phyloP scores from a whole-genome alignment of 2,797 vertebrate genomes.

The Urocyon cinereoargenteus region DNA sequence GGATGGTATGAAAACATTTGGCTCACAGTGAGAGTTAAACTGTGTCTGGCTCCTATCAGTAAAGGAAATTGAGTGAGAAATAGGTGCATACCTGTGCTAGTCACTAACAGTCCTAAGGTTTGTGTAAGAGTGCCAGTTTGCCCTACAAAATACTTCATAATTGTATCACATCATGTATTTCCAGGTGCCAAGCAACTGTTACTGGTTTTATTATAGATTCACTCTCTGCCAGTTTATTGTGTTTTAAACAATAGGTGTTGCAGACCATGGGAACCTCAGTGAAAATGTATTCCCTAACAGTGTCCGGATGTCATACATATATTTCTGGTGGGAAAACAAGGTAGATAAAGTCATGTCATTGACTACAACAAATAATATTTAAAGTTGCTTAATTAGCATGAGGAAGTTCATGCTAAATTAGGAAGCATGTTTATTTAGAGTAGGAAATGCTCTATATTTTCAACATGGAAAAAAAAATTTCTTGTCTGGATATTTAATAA shows the following conservation, averaged over 20 bases:
- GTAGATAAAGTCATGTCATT: constrained; percentile 58
- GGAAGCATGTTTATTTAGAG: constrained; percentile 49
- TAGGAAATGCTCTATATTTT: constrained; percentile 71
- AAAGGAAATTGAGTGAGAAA: background rate
- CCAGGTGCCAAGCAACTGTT: constrained; percentile 37
- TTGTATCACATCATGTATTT: constrained; percentile 3
- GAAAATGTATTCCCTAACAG: constrained; percentile 87
- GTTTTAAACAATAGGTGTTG: constrained; percentile 86
- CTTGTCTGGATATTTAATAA: constrained; percentile 64
- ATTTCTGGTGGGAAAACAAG: constrained; percentile 62
- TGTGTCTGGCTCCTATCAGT: background rate
- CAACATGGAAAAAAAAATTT: constrained; percentile 3
- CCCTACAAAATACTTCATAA: background rate
- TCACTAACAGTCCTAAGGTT: background rate
- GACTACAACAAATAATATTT: constrained; percentile 62
- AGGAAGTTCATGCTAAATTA: constrained; percentile 76
- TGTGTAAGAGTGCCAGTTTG: background rate
- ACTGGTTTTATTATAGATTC: constrained; percentile 68
- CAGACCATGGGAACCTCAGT: constrained; percentile 89
- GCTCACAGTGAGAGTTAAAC: background rate
- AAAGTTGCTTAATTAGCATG: constrained; percentile 69
- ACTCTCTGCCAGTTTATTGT: constrained; percentile 85
- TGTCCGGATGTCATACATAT: constrained; percentile 88
- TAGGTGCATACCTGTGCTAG: background rate
- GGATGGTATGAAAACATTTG: background rate